These are phyloP conservation scores for Hippocampus comes DNA, from an alignment of 2,113 vertebrate species.

Conservation along the genomic window DNA sequence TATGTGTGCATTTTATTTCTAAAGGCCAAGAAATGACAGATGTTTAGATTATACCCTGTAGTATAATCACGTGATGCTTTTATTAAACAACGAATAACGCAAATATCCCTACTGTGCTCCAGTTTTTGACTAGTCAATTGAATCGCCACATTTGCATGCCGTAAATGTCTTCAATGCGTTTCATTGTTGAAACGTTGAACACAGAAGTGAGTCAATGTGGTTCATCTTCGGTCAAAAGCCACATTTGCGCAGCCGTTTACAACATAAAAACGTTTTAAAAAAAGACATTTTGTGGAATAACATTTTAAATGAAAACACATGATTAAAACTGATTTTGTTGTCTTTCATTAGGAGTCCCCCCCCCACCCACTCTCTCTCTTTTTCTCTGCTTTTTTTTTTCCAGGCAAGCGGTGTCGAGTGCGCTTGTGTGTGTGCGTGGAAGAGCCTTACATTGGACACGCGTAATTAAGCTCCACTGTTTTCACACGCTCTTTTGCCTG, in stretches of 20 bases:
- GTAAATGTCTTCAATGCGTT: not conserved
- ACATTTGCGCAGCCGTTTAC: not conserved
- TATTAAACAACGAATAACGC: not conserved
- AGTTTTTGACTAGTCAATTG: not conserved
- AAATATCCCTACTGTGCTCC: not conserved
- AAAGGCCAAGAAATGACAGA: not conserved
- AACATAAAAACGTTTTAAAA: too few species aligned
- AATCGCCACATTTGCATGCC: not conserved
- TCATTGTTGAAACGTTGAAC: not conserved
- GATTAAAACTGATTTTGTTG: not conserved
- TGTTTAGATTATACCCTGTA: not conserved
- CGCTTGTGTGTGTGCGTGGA: not conserved
- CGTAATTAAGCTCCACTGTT: constrained; percentile 64
- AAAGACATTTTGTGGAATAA: not conserved
- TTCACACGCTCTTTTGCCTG: constrained; percentile 63
- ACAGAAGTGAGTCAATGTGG: not conserved
- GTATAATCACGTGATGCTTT: not conserved
- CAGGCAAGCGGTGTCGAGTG: not conserved
- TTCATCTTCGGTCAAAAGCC: not conserved
- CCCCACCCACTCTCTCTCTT: too few species aligned
- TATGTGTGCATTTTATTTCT: not conserved
- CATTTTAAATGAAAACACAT: not conserved
- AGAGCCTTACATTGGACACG: constrained; percentile 59
- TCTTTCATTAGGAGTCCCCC: not conserved
- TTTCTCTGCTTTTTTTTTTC: not conserved